Percentiles rank a stretch among this genome's conserved stretches.
These are phyloP conservation scores for Thalpophila matura DNA, from an alignment of 2,888 invertebrate genomes.

Conservation along the genomic window DNA sequence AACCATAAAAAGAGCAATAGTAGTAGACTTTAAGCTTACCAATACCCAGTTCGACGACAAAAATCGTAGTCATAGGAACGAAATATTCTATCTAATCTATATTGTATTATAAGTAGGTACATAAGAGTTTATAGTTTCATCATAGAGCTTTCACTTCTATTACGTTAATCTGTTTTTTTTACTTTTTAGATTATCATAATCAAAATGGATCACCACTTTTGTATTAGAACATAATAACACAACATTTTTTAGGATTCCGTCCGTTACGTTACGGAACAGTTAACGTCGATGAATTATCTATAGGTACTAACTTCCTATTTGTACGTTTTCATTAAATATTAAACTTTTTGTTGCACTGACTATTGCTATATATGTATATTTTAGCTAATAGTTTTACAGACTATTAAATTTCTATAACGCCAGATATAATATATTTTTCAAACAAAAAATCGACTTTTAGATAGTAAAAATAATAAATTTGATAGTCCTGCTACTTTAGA, in stretches of 20 bases:
- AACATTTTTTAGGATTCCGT: constrained; percentile 41
- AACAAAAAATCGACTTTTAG: too few species aligned
- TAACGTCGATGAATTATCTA: constrained; percentile 18
- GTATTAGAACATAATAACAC: constrained; percentile 22
- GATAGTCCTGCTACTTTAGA: too few species aligned
- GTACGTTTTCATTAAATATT: neutral
- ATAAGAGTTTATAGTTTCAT: constrained; percentile 8
- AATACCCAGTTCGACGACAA: too few species aligned
- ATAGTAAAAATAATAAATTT: too few species aligned
- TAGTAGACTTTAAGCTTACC: too few species aligned
- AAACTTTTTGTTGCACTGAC: neutral
- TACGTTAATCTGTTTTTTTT: constrained; percentile 20
- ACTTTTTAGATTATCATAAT: constrained; percentile 35
- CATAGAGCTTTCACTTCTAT: constrained; percentile 29
- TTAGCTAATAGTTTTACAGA: too few species aligned
- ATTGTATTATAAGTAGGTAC: too few species aligned
- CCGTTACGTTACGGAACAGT: constrained; percentile 9
- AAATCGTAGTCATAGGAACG: too few species aligned
- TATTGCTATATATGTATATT: neutral
- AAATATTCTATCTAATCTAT: too few species aligned
- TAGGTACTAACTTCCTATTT: constrained; percentile 31
- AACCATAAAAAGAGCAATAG: too few species aligned
- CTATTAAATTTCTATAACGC: too few species aligned
- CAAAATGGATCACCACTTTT: constrained; percentile 47
- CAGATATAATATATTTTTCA: too few species aligned